phyloP scores from a whole-genome alignment of 2,113 vertebrate species.

The Sebastes schlegelii region DNA sequence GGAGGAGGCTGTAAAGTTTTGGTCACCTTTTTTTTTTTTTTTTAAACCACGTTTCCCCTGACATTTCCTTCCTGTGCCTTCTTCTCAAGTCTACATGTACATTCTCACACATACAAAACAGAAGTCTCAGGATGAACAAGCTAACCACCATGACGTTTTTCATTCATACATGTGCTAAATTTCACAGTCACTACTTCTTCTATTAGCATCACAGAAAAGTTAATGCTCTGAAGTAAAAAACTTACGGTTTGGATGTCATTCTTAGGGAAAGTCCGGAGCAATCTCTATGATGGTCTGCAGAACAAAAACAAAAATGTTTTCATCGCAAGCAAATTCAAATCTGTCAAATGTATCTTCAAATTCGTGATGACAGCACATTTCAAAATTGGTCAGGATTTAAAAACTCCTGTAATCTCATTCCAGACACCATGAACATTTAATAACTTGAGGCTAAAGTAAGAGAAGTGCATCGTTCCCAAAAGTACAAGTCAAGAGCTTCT shows the following conservation, averaged over 20 bases:
- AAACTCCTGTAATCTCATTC: too few species aligned
- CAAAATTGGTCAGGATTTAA: too few species aligned
- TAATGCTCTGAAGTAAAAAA: constrained; percentile 33
- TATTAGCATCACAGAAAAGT: neutral
- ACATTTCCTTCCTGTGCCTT: neutral
- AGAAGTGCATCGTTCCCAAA: too few species aligned
- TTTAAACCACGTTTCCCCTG: neutral
- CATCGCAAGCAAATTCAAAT: neutral
- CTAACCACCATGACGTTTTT: too few species aligned
- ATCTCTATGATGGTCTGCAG: constrained; percentile 94
- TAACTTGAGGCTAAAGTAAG: too few species aligned
- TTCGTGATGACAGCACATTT: too few species aligned
- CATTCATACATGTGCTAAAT: neutral
- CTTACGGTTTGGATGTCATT: constrained; percentile 94
- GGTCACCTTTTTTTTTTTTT: neutral
- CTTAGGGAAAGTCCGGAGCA: constrained; percentile 93
- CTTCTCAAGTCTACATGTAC: neutral
- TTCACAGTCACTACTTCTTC: neutral
- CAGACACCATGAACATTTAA: too few species aligned
- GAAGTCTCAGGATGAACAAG: too few species aligned
- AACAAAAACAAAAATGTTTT: constrained; percentile 27
- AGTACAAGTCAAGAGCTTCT: too few species aligned
- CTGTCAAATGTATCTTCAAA: too few species aligned
- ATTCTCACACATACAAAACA: neutral
- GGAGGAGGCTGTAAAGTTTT: neutral